Evolutionary conservation across 2,888 invertebrate species (phyloP), one percentile per base, ranked within the genome.

Genomic region (Ectemnius lituratus): DNA sequence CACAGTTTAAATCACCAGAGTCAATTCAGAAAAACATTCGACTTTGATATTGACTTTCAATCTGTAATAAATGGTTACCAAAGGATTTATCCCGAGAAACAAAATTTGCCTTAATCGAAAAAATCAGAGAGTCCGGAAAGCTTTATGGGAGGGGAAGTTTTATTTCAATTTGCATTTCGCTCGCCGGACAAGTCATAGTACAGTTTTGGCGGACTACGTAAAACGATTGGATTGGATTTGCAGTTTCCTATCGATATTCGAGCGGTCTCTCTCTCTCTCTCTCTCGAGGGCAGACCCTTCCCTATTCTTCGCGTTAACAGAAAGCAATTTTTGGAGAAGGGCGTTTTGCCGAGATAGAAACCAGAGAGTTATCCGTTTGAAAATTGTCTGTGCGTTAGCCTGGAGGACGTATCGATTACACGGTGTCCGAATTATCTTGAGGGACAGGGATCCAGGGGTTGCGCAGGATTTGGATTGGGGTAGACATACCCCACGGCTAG

Each of bases 381-480:
- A 82, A 82, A 84, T 84, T 79, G 79, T 84, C 84, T 84, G 83
- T 84, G 79, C 79, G 82, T 84, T 77, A 84, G 73, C 69, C 79
- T 78, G 79, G 84, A 83, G 82, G 78, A 84, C 83, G 84, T 83
- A 88, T 88, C 88, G 88, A 88, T 88, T 88, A 86, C 86, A 87
- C 84, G 83, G 84, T 88, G 86, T 87, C 85, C 87, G 84, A 87
- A 88, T 88, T 87, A 87, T 86, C 87, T 86, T 86, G 87, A 87
- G 87, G 85, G 87, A 83, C 84, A 82, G 83, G 85, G 85, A 84
- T 80, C 82, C 82, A 75, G 85, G 84, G 84, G 83, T 76, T 82
- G 84, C 80, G 81, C 84, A 85, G 86, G 86, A 86, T 88, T 86
- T 85, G 84, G 85, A 82, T 83, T 81, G 84, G 85, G 80, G 82